Conservation (phyloP, 2,113 vertebrate species). For the Vulpes vulpes region DNA sequence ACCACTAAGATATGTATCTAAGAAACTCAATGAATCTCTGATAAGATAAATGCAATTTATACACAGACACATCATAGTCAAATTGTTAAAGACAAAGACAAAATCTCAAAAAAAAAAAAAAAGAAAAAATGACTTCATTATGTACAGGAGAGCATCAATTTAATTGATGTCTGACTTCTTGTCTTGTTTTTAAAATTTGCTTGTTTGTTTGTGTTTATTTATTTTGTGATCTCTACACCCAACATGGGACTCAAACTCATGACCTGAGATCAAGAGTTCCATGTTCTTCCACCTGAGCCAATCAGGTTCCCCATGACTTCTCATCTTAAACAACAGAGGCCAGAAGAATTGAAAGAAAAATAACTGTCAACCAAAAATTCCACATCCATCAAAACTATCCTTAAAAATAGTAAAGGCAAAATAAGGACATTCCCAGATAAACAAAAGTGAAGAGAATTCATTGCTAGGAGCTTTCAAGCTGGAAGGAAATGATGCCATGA, state of each 20-base stretch:
- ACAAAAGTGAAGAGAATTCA: slow-evolving; percentile 1
- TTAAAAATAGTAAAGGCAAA: slow-evolving; percentile 2
- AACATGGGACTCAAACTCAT: background rate
- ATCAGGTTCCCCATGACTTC: background rate
- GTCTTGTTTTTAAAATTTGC: background rate
- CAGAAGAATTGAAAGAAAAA: background rate
- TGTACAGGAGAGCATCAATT: background rate
- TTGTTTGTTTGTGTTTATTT: background rate
- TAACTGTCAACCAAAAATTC: background rate
- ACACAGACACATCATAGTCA: background rate
- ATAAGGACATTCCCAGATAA: slow-evolving; percentile 11
- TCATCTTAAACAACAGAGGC: slow-evolving; percentile 21
- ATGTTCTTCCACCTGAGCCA: background rate
- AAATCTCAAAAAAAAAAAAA: background rate
- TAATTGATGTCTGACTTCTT: background rate
- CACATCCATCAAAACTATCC: background rate
- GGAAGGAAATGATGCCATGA: slow-evolving; percentile 19
- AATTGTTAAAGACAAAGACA: background rate
- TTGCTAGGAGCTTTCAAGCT: background rate
- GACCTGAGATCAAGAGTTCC: background rate
- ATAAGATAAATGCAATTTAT: background rate
- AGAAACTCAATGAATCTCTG: background rate
- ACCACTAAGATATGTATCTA: background rate
- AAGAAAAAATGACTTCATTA: background rate
- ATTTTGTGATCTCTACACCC: background rate